Evolutionary conservation across 1,140 invertebrate species (phyloP), one percentile per base, ranked within the genome.

Genomic region (Wiebesia pumilae): DNA sequence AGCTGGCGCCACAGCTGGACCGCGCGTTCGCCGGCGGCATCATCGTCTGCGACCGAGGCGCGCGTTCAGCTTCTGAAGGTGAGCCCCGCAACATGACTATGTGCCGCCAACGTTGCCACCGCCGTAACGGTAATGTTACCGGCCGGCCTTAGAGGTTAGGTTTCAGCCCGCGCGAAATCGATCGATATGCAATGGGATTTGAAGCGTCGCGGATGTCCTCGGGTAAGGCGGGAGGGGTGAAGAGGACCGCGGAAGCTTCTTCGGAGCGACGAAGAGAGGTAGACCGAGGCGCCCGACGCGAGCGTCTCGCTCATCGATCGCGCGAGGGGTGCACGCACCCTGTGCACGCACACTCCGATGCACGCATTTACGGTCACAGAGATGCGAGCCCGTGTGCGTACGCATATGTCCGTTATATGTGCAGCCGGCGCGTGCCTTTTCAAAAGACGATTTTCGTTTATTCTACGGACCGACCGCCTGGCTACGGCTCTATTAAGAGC

Each of bases 281-380:
- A 40, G 6, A 16, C 33, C 3, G 35, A 12, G 19, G 71, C 38
- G 35, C 24, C 58, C 24, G 33, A 75, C 0, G 30, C 75, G 75
- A 47, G 35, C 75, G 75, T 78, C 75, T 10, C 54, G 78, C 78
- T 30, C 78, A 62, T 80, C 30, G 51, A 80, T 80, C 51, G 78
- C 40, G 27, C 77, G 38, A 21, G 77, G 87, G 86, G 90, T 87
- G 88, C 88, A 90, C 89, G 90, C 89, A 87, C 88, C 88, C 88
- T 85, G 86, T 86, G 88, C 83, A 88, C 86, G 67, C 83, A 69
- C 27, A 51, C 40, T 47, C 30, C 80, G 6, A 51, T 43, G 3
- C 47, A 79, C 30, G 69, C 43, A 33, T 43, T 65, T 24, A 33
- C 47, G 27, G 0, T 73, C 84, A 67, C 73, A 73, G 71, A 85